Conservation (phyloP, 2,888 invertebrate species). For the Athalia cordata region DNA sequence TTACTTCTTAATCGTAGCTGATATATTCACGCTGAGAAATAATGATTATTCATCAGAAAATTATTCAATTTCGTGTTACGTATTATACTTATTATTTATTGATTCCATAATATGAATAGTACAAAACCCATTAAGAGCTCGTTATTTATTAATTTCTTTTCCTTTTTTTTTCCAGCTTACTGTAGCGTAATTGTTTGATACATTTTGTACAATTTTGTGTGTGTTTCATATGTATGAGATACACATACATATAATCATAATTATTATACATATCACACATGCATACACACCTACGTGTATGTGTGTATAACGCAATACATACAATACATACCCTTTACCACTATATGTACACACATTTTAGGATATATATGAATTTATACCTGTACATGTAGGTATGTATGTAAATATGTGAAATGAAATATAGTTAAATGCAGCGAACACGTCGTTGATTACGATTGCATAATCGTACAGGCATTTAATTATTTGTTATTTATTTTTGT, state of each 20-base stretch:
- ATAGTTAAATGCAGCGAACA: too few species aligned
- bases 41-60: too few species aligned
- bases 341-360: too few species aligned
- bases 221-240: conserved; percentile 23
- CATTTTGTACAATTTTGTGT: conserved; percentile 32
- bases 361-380: too few species aligned
- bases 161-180: not conserved
- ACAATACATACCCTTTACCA: too few species aligned
- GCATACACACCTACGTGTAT: not conserved
- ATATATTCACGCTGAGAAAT: too few species aligned
- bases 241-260: conserved; percentile 10
- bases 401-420: conserved; percentile 3
- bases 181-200: conserved; percentile 23
- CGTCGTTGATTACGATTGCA: not conserved
- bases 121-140: conserved; percentile 31
- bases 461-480: not conserved
- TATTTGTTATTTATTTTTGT: not conserved
- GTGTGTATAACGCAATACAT: not conserved
- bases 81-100: conserved; percentile 17
- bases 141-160: not conserved
- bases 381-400: not conserved
- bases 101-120: conserved; percentile 34
- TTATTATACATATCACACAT: conserved; percentile 17
- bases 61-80: not conserved
- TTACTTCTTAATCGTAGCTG: too few species aligned